A percentile compares a stretch with the other conserved stretches of the same genome.
phyloP scores from a whole-genome alignment of 30 jellyfish, hydroid and myxozoan genomes.

The Pseudorhiza aurosa region DNA sequence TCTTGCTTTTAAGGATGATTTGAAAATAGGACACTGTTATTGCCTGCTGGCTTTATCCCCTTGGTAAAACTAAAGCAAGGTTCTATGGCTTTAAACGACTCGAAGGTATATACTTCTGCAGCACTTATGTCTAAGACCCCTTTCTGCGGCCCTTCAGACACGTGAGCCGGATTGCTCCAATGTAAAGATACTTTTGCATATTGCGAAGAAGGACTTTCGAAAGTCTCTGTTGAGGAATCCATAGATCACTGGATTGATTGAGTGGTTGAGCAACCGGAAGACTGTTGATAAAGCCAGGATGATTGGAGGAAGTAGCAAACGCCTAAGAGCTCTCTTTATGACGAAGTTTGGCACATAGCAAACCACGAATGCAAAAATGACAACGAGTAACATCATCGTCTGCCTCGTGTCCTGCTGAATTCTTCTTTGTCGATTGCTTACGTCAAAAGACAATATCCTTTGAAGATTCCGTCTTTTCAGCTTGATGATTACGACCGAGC shows the following conservation, averaged over 20 bases:
- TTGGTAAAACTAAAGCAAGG: too few relatives aligned
- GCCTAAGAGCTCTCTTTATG: neutral
- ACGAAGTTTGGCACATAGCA: constrained; percentile 33
- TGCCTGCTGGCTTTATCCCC: too few relatives aligned
- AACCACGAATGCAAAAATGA: constrained; percentile 27
- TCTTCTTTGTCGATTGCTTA: neutral
- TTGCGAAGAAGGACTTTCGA: neutral
- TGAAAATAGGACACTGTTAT: too few relatives aligned
- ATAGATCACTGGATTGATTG: constrained; percentile 54
- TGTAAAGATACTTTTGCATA: neutral
- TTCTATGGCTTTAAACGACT: too few relatives aligned
- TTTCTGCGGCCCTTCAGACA: too few relatives aligned
- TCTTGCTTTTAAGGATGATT: too few relatives aligned
- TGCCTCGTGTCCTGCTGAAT: constrained; percentile 26
- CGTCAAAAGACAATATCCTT: neutral
- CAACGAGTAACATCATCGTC: constrained; percentile 51
- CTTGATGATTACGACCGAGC: neutral
- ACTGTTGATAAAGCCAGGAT: constrained; percentile 1
- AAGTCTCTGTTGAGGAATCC: constrained; percentile 39
- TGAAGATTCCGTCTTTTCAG: neutral
- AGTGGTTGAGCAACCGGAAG: constrained; percentile 23
- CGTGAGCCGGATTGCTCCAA: too few relatives aligned
- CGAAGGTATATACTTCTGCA: too few relatives aligned
- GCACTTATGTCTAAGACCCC: too few relatives aligned
- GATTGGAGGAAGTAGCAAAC: neutral